phyloP scores from a whole-genome alignment of 2,113 vertebrate genomes.

The Procavia capensis region DNA sequence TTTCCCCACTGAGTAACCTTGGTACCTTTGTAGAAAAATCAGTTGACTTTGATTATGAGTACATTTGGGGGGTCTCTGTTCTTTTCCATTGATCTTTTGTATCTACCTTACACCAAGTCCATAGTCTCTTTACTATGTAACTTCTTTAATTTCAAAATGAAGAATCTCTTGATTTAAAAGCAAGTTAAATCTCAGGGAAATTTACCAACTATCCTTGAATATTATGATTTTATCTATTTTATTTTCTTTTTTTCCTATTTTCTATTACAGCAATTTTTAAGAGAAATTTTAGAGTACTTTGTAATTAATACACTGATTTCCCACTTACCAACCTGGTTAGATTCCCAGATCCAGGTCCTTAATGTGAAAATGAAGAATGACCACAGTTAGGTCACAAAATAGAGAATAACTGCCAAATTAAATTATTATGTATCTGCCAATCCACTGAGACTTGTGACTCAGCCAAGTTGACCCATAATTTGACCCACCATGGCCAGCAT shows the following conservation, averaged over 20 bases:
- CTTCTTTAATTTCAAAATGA: conserved; percentile 15
- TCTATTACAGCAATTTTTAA: background rate
- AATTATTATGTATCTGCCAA: no score
- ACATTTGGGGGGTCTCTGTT: background rate
- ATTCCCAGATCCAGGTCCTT: no score
- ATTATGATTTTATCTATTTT: background rate
- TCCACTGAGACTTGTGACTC: no score
- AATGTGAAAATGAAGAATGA: no score
- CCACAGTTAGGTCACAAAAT: no score
- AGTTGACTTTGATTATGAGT: background rate
- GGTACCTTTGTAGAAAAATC: background rate
- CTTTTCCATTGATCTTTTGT: background rate
- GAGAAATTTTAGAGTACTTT: background rate
- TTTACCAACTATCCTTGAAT: background rate
- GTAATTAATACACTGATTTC: background rate
- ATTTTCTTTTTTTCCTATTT: background rate
- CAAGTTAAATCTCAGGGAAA: background rate
- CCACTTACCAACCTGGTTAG: no score
- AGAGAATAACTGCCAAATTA: no score
- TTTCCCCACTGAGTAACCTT: background rate
- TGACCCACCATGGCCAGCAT: no score
- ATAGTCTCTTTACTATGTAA: background rate
- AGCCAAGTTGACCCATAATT: no score
- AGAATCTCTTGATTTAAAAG: conserved; percentile 18
- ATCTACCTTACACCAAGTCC: background rate